These are phyloP conservation scores for Astyanax mexicanus DNA, from an alignment of 2,797 vertebrate genomes.

Conservation along the genomic window DNA sequence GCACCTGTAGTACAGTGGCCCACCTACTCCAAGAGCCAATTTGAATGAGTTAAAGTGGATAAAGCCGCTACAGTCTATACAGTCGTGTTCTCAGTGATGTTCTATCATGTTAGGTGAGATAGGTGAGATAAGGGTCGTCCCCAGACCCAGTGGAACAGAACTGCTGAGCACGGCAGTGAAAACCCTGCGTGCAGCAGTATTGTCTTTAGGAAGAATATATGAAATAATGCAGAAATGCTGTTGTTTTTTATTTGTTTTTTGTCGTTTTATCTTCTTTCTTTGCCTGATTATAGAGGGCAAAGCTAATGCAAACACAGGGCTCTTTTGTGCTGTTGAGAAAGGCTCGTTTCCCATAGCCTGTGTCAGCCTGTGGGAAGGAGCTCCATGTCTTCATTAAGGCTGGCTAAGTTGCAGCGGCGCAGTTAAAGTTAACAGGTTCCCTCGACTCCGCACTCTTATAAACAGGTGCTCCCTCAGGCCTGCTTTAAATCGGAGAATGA, in stretches of 20 bases:
- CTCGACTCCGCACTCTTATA: slow-evolving; percentile 66
- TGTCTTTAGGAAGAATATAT: background rate
- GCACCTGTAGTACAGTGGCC: background rate
- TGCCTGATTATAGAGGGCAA: background rate
- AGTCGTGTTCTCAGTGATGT: background rate
- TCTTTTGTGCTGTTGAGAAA: slow-evolving; percentile 9
- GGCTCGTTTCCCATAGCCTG: slow-evolving; percentile 22
- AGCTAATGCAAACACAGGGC: background rate
- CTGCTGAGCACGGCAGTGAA: slow-evolving; percentile 9
- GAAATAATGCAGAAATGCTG: background rate
- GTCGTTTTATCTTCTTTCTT: too few species aligned
- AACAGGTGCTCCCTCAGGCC: slow-evolving; percentile 71
- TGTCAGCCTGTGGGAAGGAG: slow-evolving; percentile 44
- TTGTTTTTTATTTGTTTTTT: too few species aligned
- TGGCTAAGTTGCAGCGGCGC: slow-evolving; percentile 54
- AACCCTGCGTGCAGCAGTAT: background rate
- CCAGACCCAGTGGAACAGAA: background rate
- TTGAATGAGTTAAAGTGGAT: background rate
- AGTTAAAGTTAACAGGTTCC: slow-evolving; percentile 71
- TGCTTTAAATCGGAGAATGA: slow-evolving; percentile 65
- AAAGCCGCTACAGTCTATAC: too few species aligned
- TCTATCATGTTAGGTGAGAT: background rate
- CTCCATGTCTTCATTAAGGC: slow-evolving; percentile 55
- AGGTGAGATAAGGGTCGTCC: background rate
- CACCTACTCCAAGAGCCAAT: background rate